These are phyloP conservation scores for Hirtodrosophila alboralis DNA, from an alignment of 2,888 invertebrate species.

Conservation along the genomic window DNA sequence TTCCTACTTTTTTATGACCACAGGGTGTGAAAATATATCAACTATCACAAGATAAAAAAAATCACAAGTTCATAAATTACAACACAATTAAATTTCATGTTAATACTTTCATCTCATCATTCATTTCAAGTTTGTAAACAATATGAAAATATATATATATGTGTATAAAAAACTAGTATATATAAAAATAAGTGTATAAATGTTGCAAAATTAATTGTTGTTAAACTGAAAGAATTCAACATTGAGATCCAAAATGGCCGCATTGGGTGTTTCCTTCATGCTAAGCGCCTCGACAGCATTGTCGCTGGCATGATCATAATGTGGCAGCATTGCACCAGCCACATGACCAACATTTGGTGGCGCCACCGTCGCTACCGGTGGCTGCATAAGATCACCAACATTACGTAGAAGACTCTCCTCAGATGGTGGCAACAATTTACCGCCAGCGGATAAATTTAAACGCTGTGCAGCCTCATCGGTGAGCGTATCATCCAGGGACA, in stretches of 20 bases:
- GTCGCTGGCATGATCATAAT: conserved; percentile 83
- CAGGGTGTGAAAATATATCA: too few relatives aligned
- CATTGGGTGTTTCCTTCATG: conserved; percentile 80
- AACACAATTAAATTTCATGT: conserved; percentile 13
- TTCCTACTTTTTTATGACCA: too few relatives aligned
- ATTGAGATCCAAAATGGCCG: conserved; percentile 80
- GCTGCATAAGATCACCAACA: conserved; percentile 82
- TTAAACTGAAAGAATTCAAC: conserved; percentile 83
- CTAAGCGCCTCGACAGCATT: conserved; percentile 83
- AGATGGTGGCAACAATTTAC: conserved; percentile 81
- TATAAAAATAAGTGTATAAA: conserved; percentile 5
- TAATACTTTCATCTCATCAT: conserved; percentile 19
- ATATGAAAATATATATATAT: conserved; percentile 9
- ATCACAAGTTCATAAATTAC: background rate
- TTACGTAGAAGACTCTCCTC: conserved; percentile 83
- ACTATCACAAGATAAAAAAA: too few relatives aligned
- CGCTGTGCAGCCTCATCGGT: conserved; percentile 83
- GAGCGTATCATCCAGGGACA: conserved; percentile 82
- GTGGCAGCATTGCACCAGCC: conserved; percentile 55
- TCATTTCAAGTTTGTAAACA: conserved; percentile 15
- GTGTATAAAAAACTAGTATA: conserved; percentile 11
- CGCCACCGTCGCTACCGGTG: conserved; percentile 57
- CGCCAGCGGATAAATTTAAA: conserved; percentile 82
- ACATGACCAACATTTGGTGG: conserved; percentile 47
- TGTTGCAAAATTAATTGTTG: conserved; percentile 60